Evolutionary conservation across 2,113 vertebrate genomes (phyloP).

Genomic region (Colinus virginianus): DNA sequence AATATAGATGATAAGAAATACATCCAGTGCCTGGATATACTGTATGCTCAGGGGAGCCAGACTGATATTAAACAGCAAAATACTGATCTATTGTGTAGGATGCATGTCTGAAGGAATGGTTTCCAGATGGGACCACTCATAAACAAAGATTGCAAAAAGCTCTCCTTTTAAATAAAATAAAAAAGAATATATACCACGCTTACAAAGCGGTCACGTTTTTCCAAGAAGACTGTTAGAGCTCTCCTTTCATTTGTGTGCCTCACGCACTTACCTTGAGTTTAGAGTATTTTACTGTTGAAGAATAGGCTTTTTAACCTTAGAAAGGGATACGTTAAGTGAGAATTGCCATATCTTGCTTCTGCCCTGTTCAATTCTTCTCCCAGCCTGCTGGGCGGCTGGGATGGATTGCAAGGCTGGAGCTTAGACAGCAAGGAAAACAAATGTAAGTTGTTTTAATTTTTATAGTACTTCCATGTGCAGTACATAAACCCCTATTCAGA

Average conservation of each 20-base stretch:
- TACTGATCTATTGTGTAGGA: slow-evolving; percentile 66
- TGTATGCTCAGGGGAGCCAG: slow-evolving; percentile 48
- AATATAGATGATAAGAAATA: slow-evolving; percentile 73
- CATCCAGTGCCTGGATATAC: slow-evolving; percentile 55
- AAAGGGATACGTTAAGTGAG: neutral
- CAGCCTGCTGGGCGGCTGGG: neutral
- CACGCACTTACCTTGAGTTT: neutral
- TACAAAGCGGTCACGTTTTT: neutral
- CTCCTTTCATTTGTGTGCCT: neutral
- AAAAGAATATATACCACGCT: neutral
- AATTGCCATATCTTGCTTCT: neutral
- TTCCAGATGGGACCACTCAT: slow-evolving; percentile 75
- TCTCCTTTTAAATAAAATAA: neutral
- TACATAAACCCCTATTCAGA: neutral
- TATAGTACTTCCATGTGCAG: neutral
- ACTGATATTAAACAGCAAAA: slow-evolving; percentile 67
- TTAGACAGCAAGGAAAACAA: slow-evolving; percentile 14
- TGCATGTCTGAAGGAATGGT: slow-evolving; percentile 52
- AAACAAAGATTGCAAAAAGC: neutral
- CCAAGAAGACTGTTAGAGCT: neutral
- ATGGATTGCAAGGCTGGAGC: neutral
- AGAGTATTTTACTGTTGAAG: neutral
- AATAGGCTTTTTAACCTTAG: neutral
- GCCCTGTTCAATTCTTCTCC: neutral
- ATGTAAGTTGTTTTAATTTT: slow-evolving; percentile 20